Base-by-base conservation (phyloP, 2,797 vertebrate genomes). In the Babyrousa celebensis region DNA sequence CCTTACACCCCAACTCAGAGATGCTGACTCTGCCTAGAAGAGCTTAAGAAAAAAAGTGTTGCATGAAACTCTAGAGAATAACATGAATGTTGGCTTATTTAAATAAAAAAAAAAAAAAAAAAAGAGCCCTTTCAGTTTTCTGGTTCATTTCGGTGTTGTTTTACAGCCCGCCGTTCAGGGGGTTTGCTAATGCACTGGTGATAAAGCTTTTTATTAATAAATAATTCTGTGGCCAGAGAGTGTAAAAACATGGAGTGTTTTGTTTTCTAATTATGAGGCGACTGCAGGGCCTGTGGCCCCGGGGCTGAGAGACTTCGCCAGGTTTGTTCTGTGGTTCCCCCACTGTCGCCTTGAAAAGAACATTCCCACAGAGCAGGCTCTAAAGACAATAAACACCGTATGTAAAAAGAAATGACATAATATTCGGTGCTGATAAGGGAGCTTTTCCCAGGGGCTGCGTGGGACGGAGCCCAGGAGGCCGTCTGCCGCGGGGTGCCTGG, bases 401-500 rank as follows among this genome's bases (percentile, higher is more conserved):
- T 93, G 96, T 93, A 98, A 97, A 97, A 97, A 98, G 97, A 97
- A 93, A 95, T 72, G 94, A 97, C 95, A 97, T 95, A 96, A 94
- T 93, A 94, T 77, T 70, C 95, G 85, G 98, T 36, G 40, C 78
- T 95, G 93, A 97, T 74, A 62, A 96, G 98, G 92, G 96, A 95
- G 96, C 25, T 84, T 98, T 98, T 98, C 98, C 97, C 97, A 98
- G 97, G 97, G 96, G 91, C 96, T 95, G 67, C 85, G 77, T 97
- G 97, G 96, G 98, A 97, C 10, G 14, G 58, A 10, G 97, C 95
- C 97, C 97, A 97, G 97, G 92, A 97, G 97, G 60, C 97, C 1
- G 79, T n/a, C 36, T 98, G 97, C 93, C 93, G 85, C 96, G 93
- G 97, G 97, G 97, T 96, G 97, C 97, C 98, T 98, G 99, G 99